Percentiles rank a stretch among this genome's conserved stretches.
These are phyloP conservation scores for Dioctria linearis DNA, from an alignment of 2,888 invertebrate genomes.

Conservation along the genomic window DNA sequence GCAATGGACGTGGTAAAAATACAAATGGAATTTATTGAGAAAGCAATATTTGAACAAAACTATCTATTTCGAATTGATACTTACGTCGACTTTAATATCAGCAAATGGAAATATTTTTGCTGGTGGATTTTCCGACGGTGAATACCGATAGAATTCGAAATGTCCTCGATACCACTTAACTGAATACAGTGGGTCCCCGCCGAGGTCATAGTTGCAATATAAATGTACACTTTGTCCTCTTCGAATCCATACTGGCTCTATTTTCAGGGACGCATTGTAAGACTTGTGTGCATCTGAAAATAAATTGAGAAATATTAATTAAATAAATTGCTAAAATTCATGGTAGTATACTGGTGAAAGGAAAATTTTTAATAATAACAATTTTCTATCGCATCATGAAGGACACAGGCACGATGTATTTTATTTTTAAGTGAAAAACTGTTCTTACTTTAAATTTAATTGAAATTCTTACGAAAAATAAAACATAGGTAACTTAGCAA, in stretches of 20 bases:
- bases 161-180: constrained; percentile 81
- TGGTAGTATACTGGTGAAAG: neutral
- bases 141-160: constrained; percentile 79
- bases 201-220: constrained; percentile 77
- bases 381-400: too few species aligned
- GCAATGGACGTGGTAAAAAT: neutral
- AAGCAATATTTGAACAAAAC: neutral
- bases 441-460: too few species aligned
- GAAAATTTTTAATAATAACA: neutral
- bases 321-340: neutral
- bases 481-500: too few species aligned
- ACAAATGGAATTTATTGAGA: neutral
- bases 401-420: too few species aligned
- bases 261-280: constrained; percentile 72
- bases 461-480: too few species aligned
- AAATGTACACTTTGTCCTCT: constrained; percentile 75
- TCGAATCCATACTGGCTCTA: constrained; percentile 76
- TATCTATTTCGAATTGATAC: constrained; percentile 64
- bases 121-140: constrained; percentile 77
- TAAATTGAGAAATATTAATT: constrained; percentile 32
- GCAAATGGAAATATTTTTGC: constrained; percentile 79
- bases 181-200: constrained; percentile 79
- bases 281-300: constrained; percentile 73
- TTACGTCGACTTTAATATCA: constrained; percentile 79
- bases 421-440: too few species aligned